A percentile compares a stretch with the other conserved stretches of the same genome.
Evolutionary conservation across 2,797 vertebrate species (phyloP).

Genomic region (Cyclura pinguis): DNA sequence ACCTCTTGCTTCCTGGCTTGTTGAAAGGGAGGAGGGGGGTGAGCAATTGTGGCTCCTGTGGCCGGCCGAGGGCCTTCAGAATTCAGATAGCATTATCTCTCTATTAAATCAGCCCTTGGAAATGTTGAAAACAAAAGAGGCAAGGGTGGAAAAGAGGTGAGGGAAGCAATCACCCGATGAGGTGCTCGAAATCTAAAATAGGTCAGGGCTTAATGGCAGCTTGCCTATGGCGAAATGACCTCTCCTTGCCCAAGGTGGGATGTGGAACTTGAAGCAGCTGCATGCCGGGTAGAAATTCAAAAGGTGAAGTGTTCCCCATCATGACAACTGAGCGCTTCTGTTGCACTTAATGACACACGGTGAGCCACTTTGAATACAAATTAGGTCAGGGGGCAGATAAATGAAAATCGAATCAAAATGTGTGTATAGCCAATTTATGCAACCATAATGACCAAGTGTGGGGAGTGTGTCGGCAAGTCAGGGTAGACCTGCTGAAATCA

Average conservation of each 20-base stretch:
- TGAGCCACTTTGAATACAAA: background rate
- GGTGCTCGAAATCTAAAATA: slow-evolving; percentile 59
- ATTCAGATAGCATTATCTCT: slow-evolving; percentile 74
- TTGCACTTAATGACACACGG: background rate
- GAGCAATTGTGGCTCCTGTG: slow-evolving; percentile 75
- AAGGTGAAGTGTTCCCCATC: background rate
- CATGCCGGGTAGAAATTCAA: background rate
- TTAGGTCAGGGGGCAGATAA: background rate
- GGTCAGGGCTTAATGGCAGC: slow-evolving; percentile 68
- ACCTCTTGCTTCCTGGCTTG: slow-evolving; percentile 60
- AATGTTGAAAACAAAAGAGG: slow-evolving; percentile 71
- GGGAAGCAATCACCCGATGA: slow-evolving; percentile 61
- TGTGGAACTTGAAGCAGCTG: background rate
- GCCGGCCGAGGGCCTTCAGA: slow-evolving; percentile 76
- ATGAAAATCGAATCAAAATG: no score
- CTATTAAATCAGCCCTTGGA: slow-evolving; percentile 73
- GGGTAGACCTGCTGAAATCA: no score
- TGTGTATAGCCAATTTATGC: no score
- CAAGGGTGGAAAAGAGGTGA: slow-evolving; percentile 30
- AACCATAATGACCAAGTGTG: no score
- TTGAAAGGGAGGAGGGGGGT: slow-evolving; percentile 72
- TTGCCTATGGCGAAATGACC: slow-evolving; percentile 24
- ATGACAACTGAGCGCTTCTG: background rate
- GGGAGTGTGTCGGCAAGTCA: no score
- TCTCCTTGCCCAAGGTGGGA: background rate